These are phyloP conservation scores for Leguminivora glycinivorella DNA, from an alignment of 1,140 invertebrate genomes.

Conservation along the genomic window DNA sequence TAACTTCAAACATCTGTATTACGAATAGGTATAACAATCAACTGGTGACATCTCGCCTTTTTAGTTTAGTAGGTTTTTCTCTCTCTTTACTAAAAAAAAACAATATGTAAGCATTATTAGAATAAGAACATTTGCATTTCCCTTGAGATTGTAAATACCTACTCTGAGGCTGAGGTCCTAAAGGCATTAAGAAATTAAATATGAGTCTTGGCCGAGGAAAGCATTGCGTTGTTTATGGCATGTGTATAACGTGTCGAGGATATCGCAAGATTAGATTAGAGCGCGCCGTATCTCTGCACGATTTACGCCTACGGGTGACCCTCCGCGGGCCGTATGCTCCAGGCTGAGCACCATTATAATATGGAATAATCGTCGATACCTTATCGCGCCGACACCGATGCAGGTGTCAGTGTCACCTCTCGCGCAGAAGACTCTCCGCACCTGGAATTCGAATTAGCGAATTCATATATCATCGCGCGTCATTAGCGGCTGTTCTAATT, in stretches of 20 bases:
- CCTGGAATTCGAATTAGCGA: constrained; percentile 53
- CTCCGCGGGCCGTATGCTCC: neutral
- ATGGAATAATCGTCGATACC: constrained; percentile 14
- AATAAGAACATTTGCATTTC: too few relatives aligned
- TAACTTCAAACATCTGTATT: too few relatives aligned
- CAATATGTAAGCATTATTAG: too few relatives aligned
- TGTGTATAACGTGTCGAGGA: constrained; percentile 37
- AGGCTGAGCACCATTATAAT: constrained; percentile 4
- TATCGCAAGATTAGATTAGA: constrained; percentile 50
- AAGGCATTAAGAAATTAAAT: neutral
- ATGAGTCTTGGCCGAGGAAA: neutral
- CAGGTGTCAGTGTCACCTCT: constrained; percentile 1
- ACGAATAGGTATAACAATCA: too few relatives aligned
- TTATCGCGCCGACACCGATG: neutral
- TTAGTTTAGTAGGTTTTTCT: too few relatives aligned
- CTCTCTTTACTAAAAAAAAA: too few relatives aligned
- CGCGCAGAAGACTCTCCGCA: constrained; percentile 34
- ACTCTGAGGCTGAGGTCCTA: neutral
- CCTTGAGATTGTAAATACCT: neutral
- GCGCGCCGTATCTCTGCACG: constrained; percentile 36
- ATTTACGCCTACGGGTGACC: constrained; percentile 26
- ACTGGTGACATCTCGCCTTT: too few relatives aligned
- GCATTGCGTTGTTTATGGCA: constrained; percentile 29
- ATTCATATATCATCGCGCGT: constrained; percentile 54
- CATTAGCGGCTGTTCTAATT: constrained; percentile 38